Base-by-base conservation (phyloP, 2,888 invertebrate species). In the Chrysomela aeneicollis region DNA sequence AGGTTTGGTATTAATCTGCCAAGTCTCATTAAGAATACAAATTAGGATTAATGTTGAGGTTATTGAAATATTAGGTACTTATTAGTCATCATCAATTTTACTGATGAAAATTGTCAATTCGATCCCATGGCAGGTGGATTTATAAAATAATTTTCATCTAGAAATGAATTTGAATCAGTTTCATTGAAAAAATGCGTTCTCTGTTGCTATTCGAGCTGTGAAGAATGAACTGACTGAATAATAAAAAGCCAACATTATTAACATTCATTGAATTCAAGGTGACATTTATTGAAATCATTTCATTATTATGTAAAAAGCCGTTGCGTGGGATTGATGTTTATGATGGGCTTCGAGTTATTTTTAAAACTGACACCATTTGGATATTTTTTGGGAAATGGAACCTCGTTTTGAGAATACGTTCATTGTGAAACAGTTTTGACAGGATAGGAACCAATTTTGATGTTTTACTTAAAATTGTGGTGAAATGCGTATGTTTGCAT, bases 241-340 rank as follows among this genome's bases (percentile, higher is more conserved):
- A 52, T 30, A 46, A 22, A 62, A 49, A 10, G 57, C 53, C 60
- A 59, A 60, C 58, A 53, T 59, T 54, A 65, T 57, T 17, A 18
- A 54, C 61, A 65, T 65, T 49, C 47, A 62, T 65, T 65, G 49
- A 59, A 54, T 62, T 62, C 65, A 65, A 65, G 65, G 65, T 65
- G 61, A 65, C 61, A 61, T 47, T 51, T 35, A 60, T 61, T 61
- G 54, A 61, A 64, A 61, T 51, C 54, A 47, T 22, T 49, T 54
- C 54, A 54, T 26, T 42, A 42, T 42, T 42, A 12, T 42, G 42
- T 42, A 42, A 42, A 35, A 42, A 15, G 42, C 42, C 1, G 15
- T 15, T 4, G 15, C n/a, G 42, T 42, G 42, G 42, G 42, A 42
- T 42, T n/a, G 3, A 15, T 15, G n/a, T 42, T 42, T 42, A 42